Percentiles rank a stretch among this genome's conserved stretches.
Conservation (phyloP, 1,140 invertebrate genomes). For the Manduca sexta region DNA sequence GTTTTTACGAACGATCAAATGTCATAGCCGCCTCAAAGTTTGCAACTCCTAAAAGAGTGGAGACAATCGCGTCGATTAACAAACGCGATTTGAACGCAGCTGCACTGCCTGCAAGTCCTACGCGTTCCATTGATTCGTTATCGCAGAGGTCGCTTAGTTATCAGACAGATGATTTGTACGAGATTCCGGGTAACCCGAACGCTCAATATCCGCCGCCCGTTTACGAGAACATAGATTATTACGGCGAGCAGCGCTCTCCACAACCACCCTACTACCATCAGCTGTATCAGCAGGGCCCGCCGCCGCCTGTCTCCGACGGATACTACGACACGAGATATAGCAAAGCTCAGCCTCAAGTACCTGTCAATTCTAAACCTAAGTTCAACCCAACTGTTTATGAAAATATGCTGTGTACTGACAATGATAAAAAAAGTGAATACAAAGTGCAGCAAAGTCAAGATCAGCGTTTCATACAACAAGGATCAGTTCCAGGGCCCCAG, state of each 20-base stretch:
- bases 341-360: conserved; percentile 82
- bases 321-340: conserved; percentile 75
- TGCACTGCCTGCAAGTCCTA: conserved; percentile 61
- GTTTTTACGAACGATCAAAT: conserved; percentile 68
- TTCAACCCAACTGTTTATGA: conserved; percentile 52
- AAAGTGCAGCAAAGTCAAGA: conserved; percentile 42
- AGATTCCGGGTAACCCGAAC: conserved; percentile 57
- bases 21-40: conserved; percentile 82
- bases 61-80: conserved; percentile 74
- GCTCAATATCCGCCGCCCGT: conserved; percentile 75
- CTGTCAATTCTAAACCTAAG: conserved; percentile 73
- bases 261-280: conserved; percentile 79
- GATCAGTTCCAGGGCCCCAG: conserved; percentile 60
- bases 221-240: conserved; percentile 89
- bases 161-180: conserved; percentile 70
- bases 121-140: conserved; percentile 74
- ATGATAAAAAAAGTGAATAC: conserved; percentile 57
- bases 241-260: conserved; percentile 69
- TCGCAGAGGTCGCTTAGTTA: conserved; percentile 78
- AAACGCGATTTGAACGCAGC: conserved; percentile 65
- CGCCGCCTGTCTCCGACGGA: conserved; percentile 65
- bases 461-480: conserved; percentile 55
- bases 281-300: conserved; percentile 56
- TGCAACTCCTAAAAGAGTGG: conserved; percentile 82
- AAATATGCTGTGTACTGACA: conserved; percentile 63